Evolutionary conservation across 1,140 invertebrate genomes (phyloP), one percentile per base, ranked within the genome.

Genomic region (Bactericera cockerelli): DNA sequence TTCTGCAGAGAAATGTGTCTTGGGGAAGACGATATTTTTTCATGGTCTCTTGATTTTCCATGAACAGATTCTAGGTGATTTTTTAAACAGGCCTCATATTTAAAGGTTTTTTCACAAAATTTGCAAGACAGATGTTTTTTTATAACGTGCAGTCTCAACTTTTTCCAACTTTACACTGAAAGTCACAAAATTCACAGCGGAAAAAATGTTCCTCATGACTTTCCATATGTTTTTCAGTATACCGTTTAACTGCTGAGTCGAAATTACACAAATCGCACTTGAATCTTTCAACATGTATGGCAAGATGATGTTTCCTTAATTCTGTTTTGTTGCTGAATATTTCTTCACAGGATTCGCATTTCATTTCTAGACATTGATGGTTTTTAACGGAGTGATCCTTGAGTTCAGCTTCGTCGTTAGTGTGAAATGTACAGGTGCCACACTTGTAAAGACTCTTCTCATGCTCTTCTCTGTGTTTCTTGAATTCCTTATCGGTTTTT

Each of bases 81-180:
- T 36, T 10, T 36, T 36, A 36, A 36, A 36, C 33, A 36, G 10
- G 10, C 10, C 10, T 36, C 33, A 36, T 16, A 36, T 36, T 36
- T 10, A 16, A 11, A 36, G 33, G 33, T 10, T 36, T 16, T 36
- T 63, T 86, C 82, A 2, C 82, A 79, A 1, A 81, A 84, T 66
- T 87, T 84, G 10, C 84, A 79, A 22, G 61, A 62, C 6, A 61
- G 62, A 31, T 67, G 65, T 49, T 66, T 64, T n/a, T 61, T 28
- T 24, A 65, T 64, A 36, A 49, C n/a, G 19, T 49, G 42, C 19
- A 6, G 22, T 49, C 22, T 49, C 4, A 10, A 49, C 19, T 49
- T 49, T 49, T 49, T 49, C 4, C 42, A 49, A 10, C 6, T 49
- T 49, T 49, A 19, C n/a, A 19, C 19, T 49, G n/a, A 49, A 49